A percentile compares a stretch with the other conserved stretches of the same genome.
These are phyloP conservation scores for Adelognathus sp. DNA, from an alignment of 2,888 invertebrate species.

Conservation along the genomic window DNA sequence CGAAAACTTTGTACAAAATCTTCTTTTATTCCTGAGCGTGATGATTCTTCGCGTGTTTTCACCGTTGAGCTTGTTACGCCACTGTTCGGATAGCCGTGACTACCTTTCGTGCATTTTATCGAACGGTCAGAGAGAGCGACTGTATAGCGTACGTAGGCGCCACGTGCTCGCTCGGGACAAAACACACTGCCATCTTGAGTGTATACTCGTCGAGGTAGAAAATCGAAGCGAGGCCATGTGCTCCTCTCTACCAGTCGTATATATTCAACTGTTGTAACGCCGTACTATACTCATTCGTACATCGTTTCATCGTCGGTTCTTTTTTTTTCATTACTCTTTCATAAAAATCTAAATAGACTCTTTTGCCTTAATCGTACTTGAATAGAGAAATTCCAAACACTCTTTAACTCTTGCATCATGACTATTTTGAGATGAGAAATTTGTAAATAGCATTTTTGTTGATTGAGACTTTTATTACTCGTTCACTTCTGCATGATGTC, in stretches of 20 bases:
- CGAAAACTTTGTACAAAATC: too few relatives aligned
- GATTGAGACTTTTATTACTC: too few relatives aligned
- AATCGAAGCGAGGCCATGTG: constrained; percentile 7
- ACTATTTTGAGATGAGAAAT: too few relatives aligned
- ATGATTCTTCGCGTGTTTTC: not conserved
- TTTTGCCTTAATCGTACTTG: not conserved
- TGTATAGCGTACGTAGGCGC: not conserved
- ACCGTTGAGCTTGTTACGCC: not conserved
- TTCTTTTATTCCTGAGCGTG: not conserved
- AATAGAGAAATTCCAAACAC: too few relatives aligned
- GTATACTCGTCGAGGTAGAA: not conserved
- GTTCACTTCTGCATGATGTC: too few relatives aligned
- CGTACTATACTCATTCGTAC: not conserved
- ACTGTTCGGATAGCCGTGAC: not conserved
- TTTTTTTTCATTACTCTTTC: not conserved
- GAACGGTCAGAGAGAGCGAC: not conserved
- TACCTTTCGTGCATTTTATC: not conserved
- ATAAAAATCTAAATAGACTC: not conserved
- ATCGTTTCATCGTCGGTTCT: not conserved
- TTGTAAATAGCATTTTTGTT: too few relatives aligned
- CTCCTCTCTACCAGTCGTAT: not conserved
- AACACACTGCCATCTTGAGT: constrained; percentile 38
- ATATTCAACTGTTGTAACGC: not conserved
- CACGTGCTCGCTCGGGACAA: constrained; percentile 8
- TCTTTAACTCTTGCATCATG: too few relatives aligned